phyloP scores from a whole-genome alignment of 2,888 invertebrate genomes.

The Siphlonurus alternatus region DNA sequence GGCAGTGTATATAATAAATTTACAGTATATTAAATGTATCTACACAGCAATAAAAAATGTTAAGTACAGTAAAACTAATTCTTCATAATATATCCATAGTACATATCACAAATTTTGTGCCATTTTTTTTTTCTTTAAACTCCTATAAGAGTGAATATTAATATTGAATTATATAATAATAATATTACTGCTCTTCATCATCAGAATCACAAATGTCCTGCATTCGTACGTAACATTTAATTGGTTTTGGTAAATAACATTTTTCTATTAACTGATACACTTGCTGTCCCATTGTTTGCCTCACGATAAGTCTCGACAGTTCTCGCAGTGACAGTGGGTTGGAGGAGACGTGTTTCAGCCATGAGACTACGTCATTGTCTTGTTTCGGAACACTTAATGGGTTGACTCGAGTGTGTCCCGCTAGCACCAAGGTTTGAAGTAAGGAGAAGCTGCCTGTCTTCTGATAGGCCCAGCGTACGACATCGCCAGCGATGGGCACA shows the following conservation, averaged over 20 bases:
- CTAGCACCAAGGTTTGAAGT: slow-evolving; percentile 29
- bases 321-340: not conserved
- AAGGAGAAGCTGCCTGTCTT: not conserved
- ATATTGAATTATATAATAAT: not conserved
- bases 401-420: slow-evolving; percentile 13
- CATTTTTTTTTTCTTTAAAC: no score
- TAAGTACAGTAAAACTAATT: no score
- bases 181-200: slow-evolving; percentile 4
- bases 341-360: not conserved
- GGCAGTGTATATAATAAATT: no score
- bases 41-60: no score
- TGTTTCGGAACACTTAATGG: not conserved
- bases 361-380: not conserved
- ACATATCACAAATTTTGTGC: no score
- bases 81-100: no score
- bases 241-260: slow-evolving; percentile 36
- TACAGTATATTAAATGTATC: no score
- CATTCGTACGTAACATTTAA: slow-evolving; percentile 40
- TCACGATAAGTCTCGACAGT: not conserved
- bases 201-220: slow-evolving; percentile 26
- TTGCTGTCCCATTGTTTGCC: not conserved
- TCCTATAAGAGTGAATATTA: no score
- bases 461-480: not conserved
- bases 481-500: slow-evolving; percentile 15
- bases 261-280: slow-evolving; percentile 22